Evolutionary conservation across 1,140 invertebrate species (phyloP).

Genomic region (Drosophila melanogaster): DNA sequence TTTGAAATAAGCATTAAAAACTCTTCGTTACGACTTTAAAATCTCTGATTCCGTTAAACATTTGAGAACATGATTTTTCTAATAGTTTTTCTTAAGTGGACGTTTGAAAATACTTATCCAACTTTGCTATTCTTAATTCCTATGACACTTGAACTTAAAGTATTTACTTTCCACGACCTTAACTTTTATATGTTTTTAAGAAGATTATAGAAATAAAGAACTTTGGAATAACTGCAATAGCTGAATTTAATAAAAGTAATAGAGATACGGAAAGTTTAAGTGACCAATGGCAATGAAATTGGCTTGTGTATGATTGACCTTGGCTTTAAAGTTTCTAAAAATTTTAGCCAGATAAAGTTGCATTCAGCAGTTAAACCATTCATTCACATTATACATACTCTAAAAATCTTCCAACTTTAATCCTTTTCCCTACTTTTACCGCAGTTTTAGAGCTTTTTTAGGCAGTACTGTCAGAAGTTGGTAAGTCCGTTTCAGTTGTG

Average conservation of each 20-base stretch:
- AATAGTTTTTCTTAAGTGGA: background rate
- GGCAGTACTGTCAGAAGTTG: slow-evolving; percentile 9
- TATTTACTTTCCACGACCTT: background rate
- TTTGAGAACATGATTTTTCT: background rate
- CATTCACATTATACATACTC: slow-evolving; percentile 14
- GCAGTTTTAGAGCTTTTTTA: background rate
- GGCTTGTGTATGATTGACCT: slow-evolving; percentile 20
- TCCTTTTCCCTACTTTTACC: background rate
- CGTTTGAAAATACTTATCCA: background rate
- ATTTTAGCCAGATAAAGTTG: background rate
- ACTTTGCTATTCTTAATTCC: too few species aligned
- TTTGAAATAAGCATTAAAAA: background rate
- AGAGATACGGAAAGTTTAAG: background rate
- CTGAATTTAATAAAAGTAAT: background rate
- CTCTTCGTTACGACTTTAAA: slow-evolving; percentile 1
- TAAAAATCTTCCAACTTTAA: background rate
- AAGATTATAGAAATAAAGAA: background rate
- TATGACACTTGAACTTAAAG: background rate
- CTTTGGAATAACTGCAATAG: background rate
- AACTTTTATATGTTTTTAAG: too few species aligned
- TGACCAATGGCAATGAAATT: background rate
- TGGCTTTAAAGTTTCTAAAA: slow-evolving; percentile 1
- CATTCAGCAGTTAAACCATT: slow-evolving; percentile 3
- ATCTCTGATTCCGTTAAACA: background rate
- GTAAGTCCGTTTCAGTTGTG: slow-evolving; percentile 32